Evolutionary conservation across 2,888 invertebrate species (phyloP).

Genomic region (Cantharis lateralis): DNA sequence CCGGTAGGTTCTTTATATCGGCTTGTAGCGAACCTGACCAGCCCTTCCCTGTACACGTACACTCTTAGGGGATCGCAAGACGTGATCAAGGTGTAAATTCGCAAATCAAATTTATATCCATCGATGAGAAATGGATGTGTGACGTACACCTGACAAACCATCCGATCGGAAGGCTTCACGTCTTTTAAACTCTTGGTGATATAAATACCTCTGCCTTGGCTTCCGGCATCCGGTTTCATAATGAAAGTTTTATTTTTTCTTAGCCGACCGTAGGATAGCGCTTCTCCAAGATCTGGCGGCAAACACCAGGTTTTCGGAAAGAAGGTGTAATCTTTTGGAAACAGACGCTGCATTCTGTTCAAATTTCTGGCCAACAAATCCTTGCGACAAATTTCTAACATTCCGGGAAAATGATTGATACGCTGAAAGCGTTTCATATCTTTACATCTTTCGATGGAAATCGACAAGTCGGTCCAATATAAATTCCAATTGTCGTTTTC

Average conservation of each 20-base stretch:
- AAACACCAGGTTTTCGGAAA: conserved; percentile 94
- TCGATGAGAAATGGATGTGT: conserved; percentile 82
- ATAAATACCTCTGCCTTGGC: conserved; percentile 89
- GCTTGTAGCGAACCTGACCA: conserved; percentile 87
- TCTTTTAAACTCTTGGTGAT: conserved; percentile 82
- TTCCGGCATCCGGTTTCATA: conserved; percentile 88
- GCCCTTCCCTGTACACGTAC: conserved; percentile 89
- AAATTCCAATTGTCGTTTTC: conserved; percentile 88
- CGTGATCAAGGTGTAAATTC: conserved; percentile 86
- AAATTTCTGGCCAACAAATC: conserved; percentile 87
- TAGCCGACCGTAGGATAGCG: conserved; percentile 70
- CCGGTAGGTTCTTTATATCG: conserved; percentile 83
- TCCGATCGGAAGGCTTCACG: conserved; percentile 77
- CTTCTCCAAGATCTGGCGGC: conserved; percentile 84
- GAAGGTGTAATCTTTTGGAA: conserved; percentile 88
- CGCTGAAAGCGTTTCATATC: conserved; percentile 92
- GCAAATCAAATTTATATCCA: conserved; percentile 90
- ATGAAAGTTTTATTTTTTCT: conserved; percentile 80
- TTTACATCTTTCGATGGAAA: conserved; percentile 84
- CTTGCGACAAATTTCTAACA: conserved; percentile 67
- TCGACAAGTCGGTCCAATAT: conserved; percentile 88
- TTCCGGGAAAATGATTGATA: conserved; percentile 86
- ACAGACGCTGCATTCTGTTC: conserved; percentile 85
- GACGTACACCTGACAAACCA: conserved; percentile 84
- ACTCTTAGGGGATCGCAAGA: conserved; percentile 89